Evolutionary conservation across 2,888 invertebrate genomes (phyloP).

Genomic region (Aphodius sticticus): DNA sequence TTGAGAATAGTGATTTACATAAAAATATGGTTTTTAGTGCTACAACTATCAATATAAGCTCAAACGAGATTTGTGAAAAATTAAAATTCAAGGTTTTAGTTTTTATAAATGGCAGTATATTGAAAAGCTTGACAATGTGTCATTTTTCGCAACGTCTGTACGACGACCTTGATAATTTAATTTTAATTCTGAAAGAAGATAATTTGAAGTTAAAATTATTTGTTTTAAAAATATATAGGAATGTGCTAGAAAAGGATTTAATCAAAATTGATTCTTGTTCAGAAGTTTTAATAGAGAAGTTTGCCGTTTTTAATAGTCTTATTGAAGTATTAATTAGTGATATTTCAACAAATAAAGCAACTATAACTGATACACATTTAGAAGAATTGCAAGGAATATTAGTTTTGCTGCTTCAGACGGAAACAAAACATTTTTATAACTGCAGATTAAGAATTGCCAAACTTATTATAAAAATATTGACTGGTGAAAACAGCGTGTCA

Average conservation of each 20-base stretch:
- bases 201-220: conserved; percentile 44
- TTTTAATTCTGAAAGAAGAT: conserved; percentile 45
- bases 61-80: conserved; percentile 42
- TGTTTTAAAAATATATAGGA: conserved; percentile 48
- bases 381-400: conserved; percentile 43
- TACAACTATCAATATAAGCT: conserved; percentile 49
- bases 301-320: conserved; percentile 42
- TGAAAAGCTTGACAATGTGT: conserved; percentile 36
- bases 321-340: conserved; percentile 51
- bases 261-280: conserved; percentile 38
- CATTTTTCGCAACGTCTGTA: conserved; percentile 43
- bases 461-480: conserved; percentile 27
- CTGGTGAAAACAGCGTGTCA: background rate
- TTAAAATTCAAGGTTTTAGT: conserved; percentile 50
- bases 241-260: conserved; percentile 37
- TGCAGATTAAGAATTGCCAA: conserved; percentile 24
- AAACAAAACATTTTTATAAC: conserved; percentile 21
- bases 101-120: conserved; percentile 49
- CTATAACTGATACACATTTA: conserved; percentile 38
- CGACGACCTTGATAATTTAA: conserved; percentile 46
- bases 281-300: conserved; percentile 39
- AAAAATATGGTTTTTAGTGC: conserved; percentile 51
- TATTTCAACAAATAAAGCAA: conserved; percentile 44
- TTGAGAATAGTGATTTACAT: conserved; percentile 54
- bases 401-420: conserved; percentile 23